Evolutionary conservation across 2,888 invertebrate species (phyloP).

Genomic region (Chrysodeixis includens): DNA sequence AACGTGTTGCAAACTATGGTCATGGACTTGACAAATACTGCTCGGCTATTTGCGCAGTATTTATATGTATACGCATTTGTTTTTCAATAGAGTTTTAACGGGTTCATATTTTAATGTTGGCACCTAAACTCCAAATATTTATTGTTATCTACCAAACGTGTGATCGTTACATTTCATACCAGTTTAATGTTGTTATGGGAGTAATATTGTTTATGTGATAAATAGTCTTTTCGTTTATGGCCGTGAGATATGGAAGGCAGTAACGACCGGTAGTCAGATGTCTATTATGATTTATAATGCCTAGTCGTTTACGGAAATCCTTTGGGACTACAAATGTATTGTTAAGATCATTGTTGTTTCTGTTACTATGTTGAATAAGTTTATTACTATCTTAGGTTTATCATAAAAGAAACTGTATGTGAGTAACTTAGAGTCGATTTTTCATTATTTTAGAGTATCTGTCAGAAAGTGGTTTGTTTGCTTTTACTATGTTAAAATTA

Average conservation of each 20-base stretch:
- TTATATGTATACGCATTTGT: too few relatives aligned
- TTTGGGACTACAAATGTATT: slow-evolving; percentile 2
- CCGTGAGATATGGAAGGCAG: slow-evolving; percentile 14
- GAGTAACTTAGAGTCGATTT: background rate
- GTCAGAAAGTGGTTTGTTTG: too few relatives aligned
- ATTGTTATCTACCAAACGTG: background rate
- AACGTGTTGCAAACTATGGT: too few relatives aligned
- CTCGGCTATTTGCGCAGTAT: too few relatives aligned
- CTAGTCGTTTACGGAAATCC: slow-evolving; percentile 21
- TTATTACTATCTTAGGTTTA: background rate
- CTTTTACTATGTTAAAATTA: too few relatives aligned
- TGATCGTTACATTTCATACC: slow-evolving; percentile 1
- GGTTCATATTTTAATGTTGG: too few relatives aligned
- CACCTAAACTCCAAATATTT: background rate
- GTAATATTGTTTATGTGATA: slow-evolving; percentile 28
- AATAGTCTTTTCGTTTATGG: slow-evolving; percentile 30
- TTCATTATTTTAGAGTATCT: too few relatives aligned
- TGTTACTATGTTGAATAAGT: background rate
- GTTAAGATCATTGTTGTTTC: background rate
- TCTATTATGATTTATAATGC: slow-evolving; percentile 33
- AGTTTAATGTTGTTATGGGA: slow-evolving; percentile 7
- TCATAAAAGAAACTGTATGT: background rate
- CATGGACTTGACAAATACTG: too few relatives aligned
- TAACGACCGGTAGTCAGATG: slow-evolving; percentile 25
- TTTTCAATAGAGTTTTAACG: too few relatives aligned